Percentiles rank a stretch among this genome's conserved stretches.
phyloP scores from a whole-genome alignment of 1,140 invertebrate genomes.

The Ylistrum balloti region DNA sequence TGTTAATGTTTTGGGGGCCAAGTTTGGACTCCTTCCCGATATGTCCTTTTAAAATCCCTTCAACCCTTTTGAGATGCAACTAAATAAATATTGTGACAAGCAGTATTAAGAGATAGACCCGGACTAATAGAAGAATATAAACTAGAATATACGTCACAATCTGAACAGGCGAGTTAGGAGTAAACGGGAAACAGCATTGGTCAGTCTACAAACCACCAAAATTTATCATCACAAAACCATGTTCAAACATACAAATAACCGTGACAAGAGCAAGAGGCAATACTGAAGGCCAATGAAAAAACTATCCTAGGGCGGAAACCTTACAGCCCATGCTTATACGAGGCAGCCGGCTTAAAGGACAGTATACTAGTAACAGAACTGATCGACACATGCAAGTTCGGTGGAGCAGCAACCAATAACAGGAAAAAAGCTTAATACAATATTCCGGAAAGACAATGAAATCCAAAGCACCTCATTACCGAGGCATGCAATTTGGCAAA shows the following conservation, averaged over 20 bases:
- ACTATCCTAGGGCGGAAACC: background rate
- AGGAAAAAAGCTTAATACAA: background rate
- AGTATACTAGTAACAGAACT: background rate
- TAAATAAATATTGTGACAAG: too few species aligned
- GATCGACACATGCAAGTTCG: background rate
- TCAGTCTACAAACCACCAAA: background rate
- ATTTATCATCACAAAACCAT: background rate
- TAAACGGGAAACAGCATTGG: background rate
- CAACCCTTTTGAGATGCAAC: too few species aligned
- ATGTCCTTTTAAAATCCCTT: too few species aligned
- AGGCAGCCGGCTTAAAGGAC: background rate
- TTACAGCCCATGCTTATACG: background rate
- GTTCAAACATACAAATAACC: background rate
- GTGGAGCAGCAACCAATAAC: slow-evolving; percentile 10
- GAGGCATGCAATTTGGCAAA: background rate
- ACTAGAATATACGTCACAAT: background rate
- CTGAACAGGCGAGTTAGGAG: background rate
- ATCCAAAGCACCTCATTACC: background rate
- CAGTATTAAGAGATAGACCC: too few species aligned
- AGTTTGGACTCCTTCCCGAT: too few species aligned
- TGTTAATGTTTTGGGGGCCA: too few species aligned
- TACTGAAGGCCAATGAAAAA: background rate
- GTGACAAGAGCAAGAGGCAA: background rate
- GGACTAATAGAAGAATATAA: background rate
- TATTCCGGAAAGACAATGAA: background rate